Evolutionary conservation across 1,140 invertebrate species (phyloP), one percentile per base, ranked within the genome.

Genomic region (Macrotrachela quadricornifera): DNA sequence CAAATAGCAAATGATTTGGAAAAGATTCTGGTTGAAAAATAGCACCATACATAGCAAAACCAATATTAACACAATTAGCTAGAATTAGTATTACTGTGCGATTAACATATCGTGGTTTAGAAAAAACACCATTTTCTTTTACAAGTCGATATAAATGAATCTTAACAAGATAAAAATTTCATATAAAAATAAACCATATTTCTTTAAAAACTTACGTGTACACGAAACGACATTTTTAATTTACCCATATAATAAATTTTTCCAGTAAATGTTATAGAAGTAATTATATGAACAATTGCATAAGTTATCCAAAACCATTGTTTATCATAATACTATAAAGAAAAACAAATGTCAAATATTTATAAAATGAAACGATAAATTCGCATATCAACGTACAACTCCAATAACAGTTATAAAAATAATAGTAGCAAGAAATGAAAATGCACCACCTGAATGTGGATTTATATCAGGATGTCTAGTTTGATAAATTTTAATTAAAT

Each of bases 401-500:
- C 85, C 85, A 57, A 83, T 71, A 57, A 88, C 78, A 56, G 80
- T 81, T 37, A 86, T 67, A 45, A 85, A 75, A 61, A 88, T 82
- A 17, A 83, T 77, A 17, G 80, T 64, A 0, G 83, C 82, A 45
- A 90, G 67, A 12, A 80, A 74, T 1, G 78, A 78, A 68, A 83
- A 88, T 1, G 83, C 79, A 6, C 78, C 74, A 63, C 85, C 81
- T 13, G 85, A 83, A 50, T 78, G 76, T 18, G 83, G 82, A 66
- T 83, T 85, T 59, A 90, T 84, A 62, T 90, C 85, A 0, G 85
- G 83, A 71, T 91, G 85, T 13, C 85, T 72, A 8, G 77, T 79
- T 68, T 90, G 84, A 68, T 87, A 90, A 56, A 91, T 80, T 71
- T 85, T 85, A 41, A 88, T 73, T 78, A 88, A 86, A 59, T 78